Conservation (phyloP, 2,888 invertebrate species). For the Pristionchus japonicus region DNA sequence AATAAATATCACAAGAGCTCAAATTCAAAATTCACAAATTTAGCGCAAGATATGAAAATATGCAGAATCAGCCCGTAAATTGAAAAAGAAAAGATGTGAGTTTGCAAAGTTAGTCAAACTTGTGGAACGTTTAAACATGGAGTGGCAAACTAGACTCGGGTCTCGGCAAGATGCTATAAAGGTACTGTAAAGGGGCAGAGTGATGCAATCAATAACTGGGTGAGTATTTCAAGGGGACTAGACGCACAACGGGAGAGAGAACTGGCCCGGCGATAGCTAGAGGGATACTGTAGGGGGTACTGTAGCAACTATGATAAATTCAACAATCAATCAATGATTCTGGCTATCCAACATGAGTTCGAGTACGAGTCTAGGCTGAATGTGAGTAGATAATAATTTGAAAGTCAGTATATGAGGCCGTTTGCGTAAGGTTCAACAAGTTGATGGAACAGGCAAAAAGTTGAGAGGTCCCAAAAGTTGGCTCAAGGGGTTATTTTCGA, state of each 20-base stretch:
- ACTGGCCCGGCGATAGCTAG: neutral
- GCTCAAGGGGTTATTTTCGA: too few relatives aligned
- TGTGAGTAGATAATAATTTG: neutral
- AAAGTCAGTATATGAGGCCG: too few relatives aligned
- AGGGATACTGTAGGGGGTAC: neutral
- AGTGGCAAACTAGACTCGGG: conserved; percentile 6
- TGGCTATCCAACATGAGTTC: conserved; percentile 1
- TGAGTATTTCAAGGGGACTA: neutral
- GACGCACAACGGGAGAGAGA: neutral
- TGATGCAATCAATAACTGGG: neutral
- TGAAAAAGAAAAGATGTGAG: conserved; percentile 29
- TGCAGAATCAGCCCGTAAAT: conserved; percentile 41
- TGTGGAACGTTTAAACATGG: neutral
- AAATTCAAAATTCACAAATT: neutral
- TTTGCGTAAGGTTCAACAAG: too few relatives aligned
- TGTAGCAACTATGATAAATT: neutral
- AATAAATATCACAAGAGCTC: conserved; percentile 11
- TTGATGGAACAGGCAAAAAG: too few relatives aligned
- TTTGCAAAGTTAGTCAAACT: neutral
- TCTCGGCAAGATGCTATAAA: neutral
- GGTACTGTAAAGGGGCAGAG: neutral
- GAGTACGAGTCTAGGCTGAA: neutral
- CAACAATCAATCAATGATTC: conserved; percentile 35
- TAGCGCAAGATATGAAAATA: conserved; percentile 8
- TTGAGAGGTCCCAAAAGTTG: too few relatives aligned